A percentile compares a stretch with the other conserved stretches of the same genome.
phyloP scores from a whole-genome alignment of 2,888 invertebrate species.

The Leptinotarsa peninsularis region DNA sequence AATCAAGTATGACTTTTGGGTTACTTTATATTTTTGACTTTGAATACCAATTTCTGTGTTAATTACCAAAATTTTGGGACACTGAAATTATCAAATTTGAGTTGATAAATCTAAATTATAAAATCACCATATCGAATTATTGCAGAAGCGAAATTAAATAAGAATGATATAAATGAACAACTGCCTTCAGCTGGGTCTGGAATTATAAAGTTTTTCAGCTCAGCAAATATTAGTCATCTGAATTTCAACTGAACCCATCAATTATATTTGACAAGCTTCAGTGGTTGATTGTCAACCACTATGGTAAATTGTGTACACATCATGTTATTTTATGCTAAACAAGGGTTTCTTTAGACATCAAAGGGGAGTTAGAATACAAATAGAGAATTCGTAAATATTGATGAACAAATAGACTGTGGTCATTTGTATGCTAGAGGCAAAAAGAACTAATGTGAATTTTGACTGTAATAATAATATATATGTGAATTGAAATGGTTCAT shows the following conservation, averaged over 20 bases:
- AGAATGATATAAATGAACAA: no score
- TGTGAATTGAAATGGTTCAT: no score
- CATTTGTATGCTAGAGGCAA: constrained; percentile 2
- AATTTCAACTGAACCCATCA: not conserved
- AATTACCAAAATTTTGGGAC: no score
- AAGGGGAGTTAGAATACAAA: constrained; percentile 59
- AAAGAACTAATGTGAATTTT: not conserved
- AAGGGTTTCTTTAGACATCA: constrained; percentile 63
- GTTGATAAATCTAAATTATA: no score
- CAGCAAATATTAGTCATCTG: not conserved
- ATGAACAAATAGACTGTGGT: constrained; percentile 51
- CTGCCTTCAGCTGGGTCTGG: not conserved
- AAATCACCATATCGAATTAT: no score
- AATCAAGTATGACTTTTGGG: no score
- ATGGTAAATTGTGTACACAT: not conserved
- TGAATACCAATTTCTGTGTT: no score
- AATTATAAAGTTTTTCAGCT: not conserved
- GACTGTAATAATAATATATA: not conserved
- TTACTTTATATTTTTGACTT: no score
- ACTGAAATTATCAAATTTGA: no score
- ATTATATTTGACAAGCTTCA: not conserved
- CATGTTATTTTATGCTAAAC: constrained; percentile 58
- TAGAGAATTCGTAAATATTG: constrained; percentile 61
- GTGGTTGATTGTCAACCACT: not conserved
- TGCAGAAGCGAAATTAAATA: no score